These are phyloP conservation scores for Passer montanus DNA, from an alignment of 2,113 vertebrate species.

Conservation along the genomic window DNA sequence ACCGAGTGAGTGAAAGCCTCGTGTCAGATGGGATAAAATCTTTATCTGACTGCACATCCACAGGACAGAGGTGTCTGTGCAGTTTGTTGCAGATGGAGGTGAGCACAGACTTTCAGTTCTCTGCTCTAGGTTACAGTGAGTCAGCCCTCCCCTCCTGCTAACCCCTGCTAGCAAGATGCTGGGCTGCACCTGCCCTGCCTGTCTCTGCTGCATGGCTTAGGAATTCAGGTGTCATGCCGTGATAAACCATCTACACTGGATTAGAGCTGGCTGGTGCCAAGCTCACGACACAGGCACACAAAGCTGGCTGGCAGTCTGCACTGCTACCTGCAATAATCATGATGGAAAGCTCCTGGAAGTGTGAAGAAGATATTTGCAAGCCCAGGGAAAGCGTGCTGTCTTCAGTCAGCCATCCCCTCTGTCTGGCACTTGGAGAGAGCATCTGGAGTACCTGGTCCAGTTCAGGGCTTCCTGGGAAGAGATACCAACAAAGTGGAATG, in stretches of 20 bases:
- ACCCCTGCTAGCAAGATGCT: not conserved
- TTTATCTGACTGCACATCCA: not conserved
- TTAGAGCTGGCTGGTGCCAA: not conserved
- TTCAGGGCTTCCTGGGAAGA: not conserved
- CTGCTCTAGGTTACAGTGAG: not conserved
- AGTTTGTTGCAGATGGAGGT: not conserved
- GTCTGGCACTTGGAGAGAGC: not conserved
- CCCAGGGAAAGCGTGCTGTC: accelerated
- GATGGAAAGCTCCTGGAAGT: not conserved
- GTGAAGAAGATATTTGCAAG: not conserved
- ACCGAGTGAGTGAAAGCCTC: not conserved
- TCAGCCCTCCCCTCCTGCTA: not conserved
- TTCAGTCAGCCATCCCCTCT: not conserved
- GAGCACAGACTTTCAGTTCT: not conserved
- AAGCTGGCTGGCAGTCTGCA: not conserved
- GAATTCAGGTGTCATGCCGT: not conserved
- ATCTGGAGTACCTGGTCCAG: not conserved
- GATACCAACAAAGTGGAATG: not conserved
- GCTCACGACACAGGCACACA: not conserved
- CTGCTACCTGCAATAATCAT: not conserved
- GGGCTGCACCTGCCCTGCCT: not conserved
- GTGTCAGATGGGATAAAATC: not conserved
- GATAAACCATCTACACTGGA: not conserved
- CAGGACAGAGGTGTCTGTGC: not conserved
- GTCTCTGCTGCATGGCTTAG: not conserved